Percentiles rank a stretch among this genome's conserved stretches.
Evolutionary conservation across 2,797 vertebrate genomes (phyloP).

Genomic region (Diplodus sargus): DNA sequence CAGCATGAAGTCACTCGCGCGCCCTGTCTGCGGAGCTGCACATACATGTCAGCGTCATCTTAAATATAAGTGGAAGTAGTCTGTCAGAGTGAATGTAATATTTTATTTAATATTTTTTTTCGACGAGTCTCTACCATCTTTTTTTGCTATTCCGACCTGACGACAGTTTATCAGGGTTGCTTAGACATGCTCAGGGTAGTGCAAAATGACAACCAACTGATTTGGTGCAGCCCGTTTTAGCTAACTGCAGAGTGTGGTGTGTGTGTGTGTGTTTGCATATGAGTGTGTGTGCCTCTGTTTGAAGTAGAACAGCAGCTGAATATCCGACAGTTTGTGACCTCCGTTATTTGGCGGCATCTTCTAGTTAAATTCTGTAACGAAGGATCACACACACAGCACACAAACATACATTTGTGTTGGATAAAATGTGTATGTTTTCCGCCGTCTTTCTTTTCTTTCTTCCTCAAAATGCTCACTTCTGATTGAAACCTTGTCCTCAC

Average conservation of each 20-base stretch:
- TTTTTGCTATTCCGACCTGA: neutral
- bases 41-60: neutral
- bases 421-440: neutral
- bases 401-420: neutral
- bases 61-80: neutral
- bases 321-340: conserved; percentile 23
- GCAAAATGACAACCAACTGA: neutral
- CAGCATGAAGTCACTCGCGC: neutral
- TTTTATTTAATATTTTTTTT: neutral
- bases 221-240: neutral
- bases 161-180: neutral
- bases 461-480: neutral
- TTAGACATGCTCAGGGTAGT: neutral
- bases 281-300: neutral
- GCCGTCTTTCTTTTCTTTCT: neutral
- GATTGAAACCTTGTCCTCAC: conserved; percentile 6
- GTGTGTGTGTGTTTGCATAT: neutral
- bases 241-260: neutral
- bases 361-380: conserved; percentile 37
- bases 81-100: neutral
- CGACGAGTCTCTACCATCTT: neutral
- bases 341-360: conserved; percentile 35
- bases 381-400: conserved; percentile 20
- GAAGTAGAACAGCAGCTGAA: neutral
- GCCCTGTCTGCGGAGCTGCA: too few relatives aligned